Evolutionary conservation across 2,113 vertebrate genomes (phyloP).

Genomic region (Pteruthius melanotis): DNA sequence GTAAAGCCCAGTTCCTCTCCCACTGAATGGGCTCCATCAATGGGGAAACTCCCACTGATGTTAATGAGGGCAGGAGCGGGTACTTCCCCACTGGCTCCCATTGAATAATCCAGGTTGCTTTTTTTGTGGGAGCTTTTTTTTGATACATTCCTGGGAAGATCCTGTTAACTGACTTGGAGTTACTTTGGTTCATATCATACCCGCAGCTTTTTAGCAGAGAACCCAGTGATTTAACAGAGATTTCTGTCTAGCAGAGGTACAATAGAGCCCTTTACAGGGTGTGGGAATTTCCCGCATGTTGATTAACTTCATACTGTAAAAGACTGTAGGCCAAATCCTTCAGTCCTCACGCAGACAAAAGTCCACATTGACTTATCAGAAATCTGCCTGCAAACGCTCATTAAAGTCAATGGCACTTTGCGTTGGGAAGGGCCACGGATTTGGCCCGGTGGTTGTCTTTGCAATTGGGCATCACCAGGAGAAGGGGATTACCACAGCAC

Average conservation of each 20-base stretch:
- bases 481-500: not conserved
- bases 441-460: not conserved
- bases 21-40: slow-evolving; percentile 23
- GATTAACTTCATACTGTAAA: slow-evolving; percentile 50
- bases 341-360: slow-evolving; percentile 4
- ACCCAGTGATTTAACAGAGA: not conserved
- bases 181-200: slow-evolving; percentile 16
- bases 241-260: not conserved
- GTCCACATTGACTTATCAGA: slow-evolving; percentile 10
- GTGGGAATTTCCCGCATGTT: slow-evolving; percentile 53
- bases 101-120: not conserved
- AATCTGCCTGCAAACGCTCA: slow-evolving; percentile 29
- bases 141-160: slow-evolving; percentile 3
- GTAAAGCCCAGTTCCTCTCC: not conserved
- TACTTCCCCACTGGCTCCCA: not conserved
- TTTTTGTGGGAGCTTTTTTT: not conserved
- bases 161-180: slow-evolving; percentile 1
- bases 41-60: slow-evolving; percentile 13
- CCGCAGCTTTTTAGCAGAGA: not conserved
- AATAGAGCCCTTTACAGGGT: slow-evolving; percentile 21
- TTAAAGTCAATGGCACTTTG: slow-evolving; percentile 33
- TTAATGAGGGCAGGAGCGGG: not conserved
- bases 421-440: not conserved
- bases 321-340: slow-evolving; percentile 31
- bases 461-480: not conserved